A percentile compares a stretch with the other conserved stretches of the same genome.
Conservation (phyloP, 1,140 invertebrate genomes). For the Geopemphigus sp. region DNA sequence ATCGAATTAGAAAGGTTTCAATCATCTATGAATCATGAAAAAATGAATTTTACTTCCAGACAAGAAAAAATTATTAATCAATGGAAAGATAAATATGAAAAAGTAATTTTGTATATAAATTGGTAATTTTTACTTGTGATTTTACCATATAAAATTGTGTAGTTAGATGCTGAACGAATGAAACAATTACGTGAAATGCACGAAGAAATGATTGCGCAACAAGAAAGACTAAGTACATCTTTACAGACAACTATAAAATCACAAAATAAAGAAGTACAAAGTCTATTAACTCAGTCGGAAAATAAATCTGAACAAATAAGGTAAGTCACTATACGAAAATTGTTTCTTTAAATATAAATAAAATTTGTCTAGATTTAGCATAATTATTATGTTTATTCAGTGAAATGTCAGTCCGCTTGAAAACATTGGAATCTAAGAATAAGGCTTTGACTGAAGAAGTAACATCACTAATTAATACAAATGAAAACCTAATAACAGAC, state of each 20-base stretch:
- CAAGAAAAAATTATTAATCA: slow-evolving; percentile 29
- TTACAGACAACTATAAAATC: slow-evolving; percentile 39
- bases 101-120: slow-evolving; percentile 12
- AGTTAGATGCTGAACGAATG: slow-evolving; percentile 44
- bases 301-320: slow-evolving; percentile 42
- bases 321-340: not conserved
- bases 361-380: not conserved
- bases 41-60: slow-evolving; percentile 8
- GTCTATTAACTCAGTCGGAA: slow-evolving; percentile 35
- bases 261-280: slow-evolving; percentile 45
- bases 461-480: slow-evolving; percentile 13
- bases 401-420: slow-evolving; percentile 32
- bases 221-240: slow-evolving; percentile 28
- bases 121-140: not conserved
- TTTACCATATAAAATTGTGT: not conserved
- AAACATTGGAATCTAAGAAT: slow-evolving; percentile 37
- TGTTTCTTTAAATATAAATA: not conserved
- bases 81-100: slow-evolving; percentile 48
- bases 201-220: slow-evolving; percentile 43
- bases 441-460: slow-evolving; percentile 28
- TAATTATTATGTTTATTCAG: not conserved
- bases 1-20: slow-evolving; percentile 15
- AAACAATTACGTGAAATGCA: slow-evolving; percentile 43
- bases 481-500: slow-evolving; percentile 25
- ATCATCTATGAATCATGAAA: slow-evolving; percentile 39